Evolutionary conservation across 2,113 vertebrate species (phyloP), one percentile per base, ranked within the genome.

Genomic region (Mustelus asterias): DNA sequence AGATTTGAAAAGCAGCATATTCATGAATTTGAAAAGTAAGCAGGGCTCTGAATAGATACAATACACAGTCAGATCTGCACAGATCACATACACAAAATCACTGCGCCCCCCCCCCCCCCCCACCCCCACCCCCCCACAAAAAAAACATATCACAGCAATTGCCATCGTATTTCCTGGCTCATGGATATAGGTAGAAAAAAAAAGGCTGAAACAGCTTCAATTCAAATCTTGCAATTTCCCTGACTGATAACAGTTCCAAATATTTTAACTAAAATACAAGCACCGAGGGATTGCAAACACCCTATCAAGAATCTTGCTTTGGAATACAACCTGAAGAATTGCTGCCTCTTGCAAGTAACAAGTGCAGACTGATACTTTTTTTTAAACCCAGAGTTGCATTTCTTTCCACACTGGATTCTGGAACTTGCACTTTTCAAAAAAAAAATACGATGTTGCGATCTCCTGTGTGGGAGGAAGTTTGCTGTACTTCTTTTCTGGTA

Each of bases 21-120:
- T 63, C 89, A 65, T 37, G 89, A 93, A 65, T 65, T 65, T 65
- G 29, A 65, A 65, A 93, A 6, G 58, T 22, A 22, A 18, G 60
- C 7, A 65, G 22, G 60, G 18, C 89, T 65, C 14, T 92, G 89
- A 92, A 92, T 65, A 37, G 33, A 18, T n/a, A 93, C 89, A 93
- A 65, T 90, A 88, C 88, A 90, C 88, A 90, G 26, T 10, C 37
- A 92, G 58, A 65, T 65, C 37, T 65, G 63, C 60, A 93, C 58
- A 65, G n/a, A 65, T 37, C 33, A 63, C 58, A n/a, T 3, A 92
- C 89, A 90, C 85, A 83, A 88, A 88, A 88, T n/a, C 89, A 93
- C 37, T 65, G 58, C 63, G 16, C 65, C 65, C 14, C 1, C 2
- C 1, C 65, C 14, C 16, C 14, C 1, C 63, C 33, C 65, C 65